Base-by-base conservation (phyloP, 2,113 vertebrate genomes). In the Smithornis capensis region DNA sequence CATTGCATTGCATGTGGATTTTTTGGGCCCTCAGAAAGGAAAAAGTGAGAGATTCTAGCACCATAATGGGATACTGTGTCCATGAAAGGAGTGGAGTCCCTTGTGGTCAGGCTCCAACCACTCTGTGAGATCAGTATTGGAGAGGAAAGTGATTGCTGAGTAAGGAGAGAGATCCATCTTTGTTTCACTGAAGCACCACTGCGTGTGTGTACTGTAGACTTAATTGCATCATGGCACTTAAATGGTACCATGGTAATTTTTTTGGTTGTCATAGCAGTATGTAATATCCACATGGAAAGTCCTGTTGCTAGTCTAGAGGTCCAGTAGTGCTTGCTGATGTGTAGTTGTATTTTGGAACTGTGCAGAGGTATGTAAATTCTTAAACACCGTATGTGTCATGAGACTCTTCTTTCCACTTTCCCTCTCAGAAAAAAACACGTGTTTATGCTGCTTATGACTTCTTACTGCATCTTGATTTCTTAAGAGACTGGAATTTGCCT, bases 401-500 rank as follows among this genome's bases (percentile, higher is more conserved):
- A 83, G 28, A 62, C 38, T 79, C 19, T 50, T 83, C 10, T 93
- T 90, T 87, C 74, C 28, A 68, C 78, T 84, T 81, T 40, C 5
- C 18, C 7, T 7, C 18, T 89, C 59, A 83, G 60, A 59, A 78
- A 79, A 91, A 71, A 50, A 2, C 0, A 13, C 6, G 7, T 67
- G 38, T 91, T 87, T 84, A 12, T 92, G 49, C 38, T 89, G 33
- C n/a, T 73, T 79, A 57, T 44, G 50, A 45, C 23, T 87, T 94
- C 40, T 18, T 79, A 33, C 40, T 92, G 23, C 24, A 50, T 74
- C 74, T 79, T 94, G 50, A 62, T 89, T 91, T 83, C 60, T 68
- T 92, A 83, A 80, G 78, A 92, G 55, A 79, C 21, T 35, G 74
- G 55, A 77, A 79, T 83, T 94, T 95, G 42, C 59, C 33, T 89